Percentiles rank a stretch among this genome's conserved stretches.
Conservation (phyloP, 2,888 invertebrate species). For the Brachylomia viminalis region DNA sequence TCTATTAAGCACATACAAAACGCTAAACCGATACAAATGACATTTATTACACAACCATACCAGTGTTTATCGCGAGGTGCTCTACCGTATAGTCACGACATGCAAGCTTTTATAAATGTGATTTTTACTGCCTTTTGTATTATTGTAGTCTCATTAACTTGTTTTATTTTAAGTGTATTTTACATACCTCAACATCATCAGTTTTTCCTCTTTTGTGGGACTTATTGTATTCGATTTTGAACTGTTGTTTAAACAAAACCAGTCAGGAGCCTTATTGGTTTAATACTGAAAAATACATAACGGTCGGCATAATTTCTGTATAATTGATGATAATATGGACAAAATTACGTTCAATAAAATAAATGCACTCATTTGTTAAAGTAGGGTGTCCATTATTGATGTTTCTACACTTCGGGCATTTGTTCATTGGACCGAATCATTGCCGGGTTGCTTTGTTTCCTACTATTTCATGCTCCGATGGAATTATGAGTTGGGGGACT, state of each 20-base stretch:
- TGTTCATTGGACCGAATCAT: constrained; percentile 73
- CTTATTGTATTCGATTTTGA: neutral
- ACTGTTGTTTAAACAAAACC: neutral
- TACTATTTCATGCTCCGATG: constrained; percentile 66
- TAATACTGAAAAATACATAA: neutral
- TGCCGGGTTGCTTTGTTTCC: constrained; percentile 66
- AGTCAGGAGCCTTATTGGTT: neutral
- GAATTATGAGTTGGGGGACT: constrained; percentile 60
- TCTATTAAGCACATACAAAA: constrained; percentile 39
- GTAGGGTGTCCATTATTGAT: constrained; percentile 65
- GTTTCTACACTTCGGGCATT: constrained; percentile 63
- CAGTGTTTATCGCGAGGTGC: constrained; percentile 35
- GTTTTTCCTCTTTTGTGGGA: neutral
- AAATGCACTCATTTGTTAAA: constrained; percentile 30
- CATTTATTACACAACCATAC: constrained; percentile 46
- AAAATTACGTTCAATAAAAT: constrained; percentile 21
- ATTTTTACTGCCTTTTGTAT: constrained; percentile 43
- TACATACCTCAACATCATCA: neutral
- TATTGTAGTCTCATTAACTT: constrained; percentile 22
- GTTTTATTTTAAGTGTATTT: constrained; percentile 21
- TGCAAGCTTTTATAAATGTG: constrained; percentile 25
- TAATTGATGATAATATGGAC: constrained; percentile 18
- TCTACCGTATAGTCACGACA: constrained; percentile 52
- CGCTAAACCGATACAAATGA: constrained; percentile 51
- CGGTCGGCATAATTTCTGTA: neutral